Evolutionary conservation across 1,140 invertebrate genomes (phyloP), one percentile per base, ranked within the genome.

Genomic region (Ceratosolen solmsi): DNA sequence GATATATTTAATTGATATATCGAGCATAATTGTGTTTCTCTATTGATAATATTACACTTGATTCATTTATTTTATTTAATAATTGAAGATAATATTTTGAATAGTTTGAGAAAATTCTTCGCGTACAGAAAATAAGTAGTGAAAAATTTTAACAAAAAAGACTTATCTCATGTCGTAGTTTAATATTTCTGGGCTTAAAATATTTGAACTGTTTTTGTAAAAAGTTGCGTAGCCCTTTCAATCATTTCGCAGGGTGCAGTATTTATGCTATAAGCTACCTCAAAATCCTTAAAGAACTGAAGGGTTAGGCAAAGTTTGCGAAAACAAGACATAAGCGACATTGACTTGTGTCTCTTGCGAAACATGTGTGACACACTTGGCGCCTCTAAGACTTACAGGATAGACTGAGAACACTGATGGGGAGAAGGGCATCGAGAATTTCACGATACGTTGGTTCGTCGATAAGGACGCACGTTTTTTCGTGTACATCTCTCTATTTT

Each of bases 281-380:
- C 25, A n/a, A 68, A 68, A n/a, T 38, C 17, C 5, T 63, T 17
- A 30, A 30, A 33, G 58, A 56, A 63, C 51, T 17, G 65, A 51
- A 27, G 63, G 49, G 41, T 17, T 22, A 33, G 1, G 68, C 27
- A 1, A 49, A 20, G 75, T 54, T 78, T 54, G 36, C 63, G 54
- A n/a, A 54, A 65, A 49, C 8, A 60, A 77, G 79, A 76, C 74
- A 83, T 82, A 80, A 84, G 79, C 63, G 79, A 79, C 83, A 84
- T 82, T 83, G 82, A 79, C 82, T 58, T 33, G 84, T 73, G 84
- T 82, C 79, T 65, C 58, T 30, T 54, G 63, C 51, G 56, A 72
- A 80, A 80, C 86, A 80, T 85, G 79, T 82, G 82, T 71, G 68
- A 72, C 79, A 72, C 82, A 82, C 73, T 80, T 77, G 58, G 1